phyloP scores from a whole-genome alignment of 1,140 invertebrate genomes.

The Hypsibius dujardini region DNA sequence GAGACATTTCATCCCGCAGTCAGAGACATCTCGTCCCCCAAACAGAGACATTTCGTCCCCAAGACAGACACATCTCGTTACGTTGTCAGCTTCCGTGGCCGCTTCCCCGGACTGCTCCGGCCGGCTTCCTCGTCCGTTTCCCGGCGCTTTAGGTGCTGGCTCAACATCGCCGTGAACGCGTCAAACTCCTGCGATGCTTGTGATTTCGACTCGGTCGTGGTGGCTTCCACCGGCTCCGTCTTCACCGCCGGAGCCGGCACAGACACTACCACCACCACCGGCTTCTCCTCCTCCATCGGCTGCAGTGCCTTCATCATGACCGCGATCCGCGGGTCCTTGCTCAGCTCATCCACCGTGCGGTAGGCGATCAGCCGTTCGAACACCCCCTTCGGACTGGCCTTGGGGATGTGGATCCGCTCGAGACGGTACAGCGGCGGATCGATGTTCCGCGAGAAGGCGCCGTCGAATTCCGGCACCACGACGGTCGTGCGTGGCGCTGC shows the following conservation, averaged over 20 bases:
- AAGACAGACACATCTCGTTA: no score
- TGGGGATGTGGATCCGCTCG: not conserved
- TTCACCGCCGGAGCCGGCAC: not conserved
- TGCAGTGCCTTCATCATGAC: not conserved
- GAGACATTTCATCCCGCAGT: no score
- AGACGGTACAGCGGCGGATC: constrained; percentile 11
- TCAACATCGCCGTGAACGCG: not conserved
- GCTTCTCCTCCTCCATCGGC: not conserved
- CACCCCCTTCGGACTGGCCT: not conserved
- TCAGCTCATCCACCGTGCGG: not conserved
- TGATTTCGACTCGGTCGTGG: no score
- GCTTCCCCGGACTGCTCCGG: not conserved
- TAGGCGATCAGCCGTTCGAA: not conserved
- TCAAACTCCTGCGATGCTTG: constrained; percentile 14
- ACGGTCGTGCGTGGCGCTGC: not conserved
- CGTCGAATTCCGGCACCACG: not conserved
- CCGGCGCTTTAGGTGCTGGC: not conserved
- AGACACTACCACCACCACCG: not conserved
- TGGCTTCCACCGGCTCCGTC: not conserved
- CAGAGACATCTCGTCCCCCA: no score
- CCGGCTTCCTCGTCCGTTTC: not conserved
- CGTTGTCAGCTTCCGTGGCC: no score
- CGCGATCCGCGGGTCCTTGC: not conserved
- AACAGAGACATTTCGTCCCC: no score
- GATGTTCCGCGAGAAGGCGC: not conserved